Conservation (phyloP, 2,797 vertebrate genomes). For the Takifugu ocellatus region DNA sequence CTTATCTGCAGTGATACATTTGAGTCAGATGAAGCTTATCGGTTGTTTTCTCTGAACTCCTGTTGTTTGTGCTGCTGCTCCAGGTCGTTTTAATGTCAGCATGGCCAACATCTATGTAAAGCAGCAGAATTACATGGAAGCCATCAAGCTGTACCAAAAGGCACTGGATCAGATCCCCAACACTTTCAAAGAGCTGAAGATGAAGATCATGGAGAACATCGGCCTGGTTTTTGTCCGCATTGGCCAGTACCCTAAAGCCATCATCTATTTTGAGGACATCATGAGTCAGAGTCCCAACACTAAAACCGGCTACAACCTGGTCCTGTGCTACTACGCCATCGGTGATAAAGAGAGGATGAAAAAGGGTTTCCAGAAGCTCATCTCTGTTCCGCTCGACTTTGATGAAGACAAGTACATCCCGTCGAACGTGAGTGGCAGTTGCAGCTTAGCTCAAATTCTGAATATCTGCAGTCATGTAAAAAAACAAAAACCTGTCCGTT, state of each 20-base stretch:
- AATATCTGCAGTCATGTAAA: too few species aligned
- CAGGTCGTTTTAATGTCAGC: conserved; percentile 93
- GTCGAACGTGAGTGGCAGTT: conserved; percentile 78
- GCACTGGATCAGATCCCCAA: conserved; percentile 95
- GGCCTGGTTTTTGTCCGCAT: conserved; percentile 89
- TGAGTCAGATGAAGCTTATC: background rate
- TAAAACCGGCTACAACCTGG: conserved; percentile 91
- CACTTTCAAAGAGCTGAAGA: conserved; percentile 89
- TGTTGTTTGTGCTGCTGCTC: background rate
- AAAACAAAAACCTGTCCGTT: too few species aligned
- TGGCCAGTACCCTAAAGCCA: conserved; percentile 90
- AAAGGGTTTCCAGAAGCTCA: conserved; percentile 93
- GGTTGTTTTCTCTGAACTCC: background rate
- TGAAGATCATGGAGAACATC: conserved; percentile 98
- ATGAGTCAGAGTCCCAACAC: conserved; percentile 92
- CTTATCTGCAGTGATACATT: background rate
- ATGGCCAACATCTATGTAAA: conserved; percentile 98
- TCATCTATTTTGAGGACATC: conserved; percentile 92
- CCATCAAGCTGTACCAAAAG: conserved; percentile 98
- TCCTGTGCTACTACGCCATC: conserved; percentile 89
- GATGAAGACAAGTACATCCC: conserved; percentile 92
- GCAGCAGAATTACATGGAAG: conserved; percentile 93
- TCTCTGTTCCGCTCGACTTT: conserved; percentile 86
- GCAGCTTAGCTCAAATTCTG: too few species aligned
- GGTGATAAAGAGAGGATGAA: conserved; percentile 94